Base-by-base conservation (phyloP, 2,888 invertebrate species). In the Thymelicus acteon region DNA sequence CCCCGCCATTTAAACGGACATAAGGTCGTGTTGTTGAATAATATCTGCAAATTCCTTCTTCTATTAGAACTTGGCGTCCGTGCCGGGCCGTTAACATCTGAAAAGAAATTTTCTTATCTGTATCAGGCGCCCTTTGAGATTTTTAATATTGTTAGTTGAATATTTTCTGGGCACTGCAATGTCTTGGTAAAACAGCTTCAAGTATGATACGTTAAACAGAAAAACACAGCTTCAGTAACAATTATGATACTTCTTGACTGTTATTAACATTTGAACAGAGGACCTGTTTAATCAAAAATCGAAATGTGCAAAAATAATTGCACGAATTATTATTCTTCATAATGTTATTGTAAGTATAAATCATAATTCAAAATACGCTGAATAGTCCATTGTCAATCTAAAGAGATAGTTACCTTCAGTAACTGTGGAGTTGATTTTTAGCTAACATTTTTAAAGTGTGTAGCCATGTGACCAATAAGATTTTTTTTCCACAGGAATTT, bases 401-500 rank as follows among this genome's bases (percentile, higher is more conserved):
- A 31, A 57, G 37, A 37, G 7, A 6, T 31, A 37, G 7, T 57
- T 57, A 37, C n/a, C n/a, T 39, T 37, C n/a, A 39, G 6, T 40
- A 37, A 58, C 57, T 37, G 6, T 57, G 37, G 6, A 58, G 37
- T 39, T 19, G 7, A 37, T 13, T 58, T 19, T 70, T 58, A 64
- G 15, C 48, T 70, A 44, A 60, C 40, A 44, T 70, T 70, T 60
- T 70, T 70, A 37, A 60, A 64, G 12, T 74, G 76, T 31, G 74
- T 77, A 6, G 76, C 89, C 75, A 93, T 87, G 75, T 95, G 95
- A 0, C 90, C 90, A 39, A 90, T 91, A 58, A 95, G 82, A 76
- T 95, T 94, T 70, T 94, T 95, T 74, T 93, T 93, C 75, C 94
- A 93, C n/a, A 91, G 85, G 72, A 95, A 92, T 76, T 91, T 91